Conservation (phyloP, 2,797 vertebrate genomes). For the Galago senegalensis region DNA sequence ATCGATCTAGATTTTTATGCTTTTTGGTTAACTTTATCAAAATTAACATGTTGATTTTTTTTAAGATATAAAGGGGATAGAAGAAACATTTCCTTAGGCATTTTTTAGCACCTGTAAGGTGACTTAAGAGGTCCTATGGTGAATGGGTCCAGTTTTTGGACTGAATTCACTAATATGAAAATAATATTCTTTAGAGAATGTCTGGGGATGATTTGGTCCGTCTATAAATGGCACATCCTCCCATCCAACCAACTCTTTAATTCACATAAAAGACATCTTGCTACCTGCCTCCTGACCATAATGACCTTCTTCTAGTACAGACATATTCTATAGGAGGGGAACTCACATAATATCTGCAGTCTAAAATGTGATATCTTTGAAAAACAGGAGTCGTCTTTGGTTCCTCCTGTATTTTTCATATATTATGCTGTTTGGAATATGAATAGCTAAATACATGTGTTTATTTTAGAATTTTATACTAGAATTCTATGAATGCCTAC, state of each 20-base stretch:
- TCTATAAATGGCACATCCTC: not conserved
- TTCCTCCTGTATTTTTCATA: conserved; percentile 7
- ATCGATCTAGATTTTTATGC: not conserved
- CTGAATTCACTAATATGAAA: not conserved
- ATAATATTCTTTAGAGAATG: not conserved
- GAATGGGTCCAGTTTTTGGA: not conserved
- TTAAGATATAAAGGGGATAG: not conserved
- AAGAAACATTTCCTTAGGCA: not conserved
- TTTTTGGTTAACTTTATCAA: not conserved
- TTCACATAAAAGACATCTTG: not conserved
- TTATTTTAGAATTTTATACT: not conserved
- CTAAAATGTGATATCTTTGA: not conserved
- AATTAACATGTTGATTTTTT: not conserved
- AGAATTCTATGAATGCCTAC: not conserved
- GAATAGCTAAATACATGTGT: not conserved
- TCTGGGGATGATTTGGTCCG: not conserved
- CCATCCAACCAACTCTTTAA: not conserved
- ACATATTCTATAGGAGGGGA: not conserved
- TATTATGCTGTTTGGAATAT: not conserved
- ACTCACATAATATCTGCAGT: not conserved
- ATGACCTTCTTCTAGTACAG: not conserved
- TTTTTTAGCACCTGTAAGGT: not conserved
- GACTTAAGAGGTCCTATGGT: not conserved
- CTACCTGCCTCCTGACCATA: not conserved
- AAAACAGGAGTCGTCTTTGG: not conserved